phyloP scores from a whole-genome alignment of 2,113 vertebrate genomes.

The Seriola aureovittata region DNA sequence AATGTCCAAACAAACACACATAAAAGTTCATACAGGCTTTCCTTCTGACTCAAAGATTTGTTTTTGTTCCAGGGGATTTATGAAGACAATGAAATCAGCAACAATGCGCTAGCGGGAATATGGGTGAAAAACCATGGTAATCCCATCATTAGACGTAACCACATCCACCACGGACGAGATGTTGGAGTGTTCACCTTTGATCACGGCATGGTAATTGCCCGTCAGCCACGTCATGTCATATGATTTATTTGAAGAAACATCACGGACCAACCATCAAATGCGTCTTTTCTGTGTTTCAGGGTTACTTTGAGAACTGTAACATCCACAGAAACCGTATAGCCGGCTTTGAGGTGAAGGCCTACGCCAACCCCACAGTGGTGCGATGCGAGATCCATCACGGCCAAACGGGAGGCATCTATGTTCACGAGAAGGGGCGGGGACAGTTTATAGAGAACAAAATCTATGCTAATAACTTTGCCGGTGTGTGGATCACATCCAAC shows the following conservation, averaged over 20 bases:
- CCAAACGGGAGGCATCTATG: conserved; percentile 98
- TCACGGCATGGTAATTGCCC: conserved; percentile 95
- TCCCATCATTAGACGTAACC: conserved; percentile 99
- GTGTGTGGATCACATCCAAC: conserved; percentile 99
- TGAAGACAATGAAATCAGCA: conserved; percentile 99
- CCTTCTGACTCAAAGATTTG: not conserved
- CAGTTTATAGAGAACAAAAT: conserved; percentile 99
- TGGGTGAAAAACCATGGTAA: conserved; percentile 99
- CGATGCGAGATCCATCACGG: conserved; percentile 99
- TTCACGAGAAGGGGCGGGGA: conserved; percentile 98
- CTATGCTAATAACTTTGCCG: conserved; percentile 99
- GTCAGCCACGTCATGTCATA: not conserved
- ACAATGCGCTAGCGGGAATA: conserved; percentile 98
- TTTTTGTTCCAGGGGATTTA: conserved; percentile 92
- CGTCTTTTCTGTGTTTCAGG: conserved; percentile 55
- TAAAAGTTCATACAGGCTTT: not conserved
- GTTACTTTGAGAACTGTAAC: conserved; percentile 85
- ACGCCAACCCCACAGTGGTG: conserved; percentile 98
- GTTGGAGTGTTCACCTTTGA: conserved; percentile 99
- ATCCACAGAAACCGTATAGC: conserved; percentile 99
- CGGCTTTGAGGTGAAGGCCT: conserved; percentile 98
- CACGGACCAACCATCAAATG: not conserved
- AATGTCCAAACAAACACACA: not conserved
- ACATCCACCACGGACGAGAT: conserved; percentile 98
- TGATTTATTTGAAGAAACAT: too few relatives aligned